These are phyloP conservation scores for Rotaria magnacalcarata DNA, from an alignment of 2,888 invertebrate genomes.

Conservation along the genomic window DNA sequence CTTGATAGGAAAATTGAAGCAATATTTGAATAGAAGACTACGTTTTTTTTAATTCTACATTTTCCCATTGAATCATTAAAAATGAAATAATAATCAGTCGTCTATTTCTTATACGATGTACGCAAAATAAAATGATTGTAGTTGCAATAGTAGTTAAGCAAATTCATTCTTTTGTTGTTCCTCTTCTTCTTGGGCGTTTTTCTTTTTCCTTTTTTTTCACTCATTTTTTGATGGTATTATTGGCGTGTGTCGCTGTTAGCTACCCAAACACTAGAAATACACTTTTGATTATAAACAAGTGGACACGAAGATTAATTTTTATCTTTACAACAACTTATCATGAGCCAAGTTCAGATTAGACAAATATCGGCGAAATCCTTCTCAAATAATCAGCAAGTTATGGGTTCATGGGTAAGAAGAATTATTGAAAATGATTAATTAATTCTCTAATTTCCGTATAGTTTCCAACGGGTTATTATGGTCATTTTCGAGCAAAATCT, in stretches of 20 bases:
- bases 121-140: not conserved
- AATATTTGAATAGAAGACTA: not conserved
- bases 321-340: not conserved
- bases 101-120: too few species aligned
- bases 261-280: not conserved
- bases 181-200: not conserved
- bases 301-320: not conserved
- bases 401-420: not conserved
- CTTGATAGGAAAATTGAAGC: not conserved
- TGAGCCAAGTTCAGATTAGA: not conserved
- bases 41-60: not conserved
- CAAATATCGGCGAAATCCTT: not conserved
- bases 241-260: not conserved
- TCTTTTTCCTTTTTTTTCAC: not conserved
- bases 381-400: not conserved
- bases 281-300: not conserved
- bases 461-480: slow-evolving; percentile 58
- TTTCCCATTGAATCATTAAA: not conserved
- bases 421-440: too few species aligned
- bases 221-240: not conserved
- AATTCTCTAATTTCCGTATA: slow-evolving; percentile 48
- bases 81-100: too few species aligned
- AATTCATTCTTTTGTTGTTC: not conserved
- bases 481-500: slow-evolving; percentile 56
- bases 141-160: not conserved